Evolutionary conservation across 2,888 invertebrate genomes (phyloP).

Genomic region (Deilephila porcellus): DNA sequence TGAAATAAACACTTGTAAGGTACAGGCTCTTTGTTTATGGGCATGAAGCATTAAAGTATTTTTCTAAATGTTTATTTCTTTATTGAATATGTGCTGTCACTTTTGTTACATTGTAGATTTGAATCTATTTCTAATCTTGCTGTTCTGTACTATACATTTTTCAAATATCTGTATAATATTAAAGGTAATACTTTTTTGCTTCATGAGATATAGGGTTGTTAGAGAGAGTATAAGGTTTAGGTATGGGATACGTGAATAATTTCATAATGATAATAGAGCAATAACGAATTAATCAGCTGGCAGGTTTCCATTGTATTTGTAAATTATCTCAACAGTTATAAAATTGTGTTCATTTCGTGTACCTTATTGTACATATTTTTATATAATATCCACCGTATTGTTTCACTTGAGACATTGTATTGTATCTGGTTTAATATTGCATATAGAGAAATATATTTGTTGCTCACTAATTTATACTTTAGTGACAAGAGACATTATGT

Average conservation of each 20-base stretch:
- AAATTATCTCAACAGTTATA: conserved; percentile 43
- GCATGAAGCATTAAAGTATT: conserved; percentile 84
- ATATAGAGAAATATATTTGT: conserved; percentile 28
- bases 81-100: conserved; percentile 54
- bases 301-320: conserved; percentile 67
- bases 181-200: conserved; percentile 82
- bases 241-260: conserved; percentile 72
- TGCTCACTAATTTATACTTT: conserved; percentile 27
- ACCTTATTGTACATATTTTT: conserved; percentile 58
- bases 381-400: conserved; percentile 26
- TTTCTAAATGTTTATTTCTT: conserved; percentile 50
- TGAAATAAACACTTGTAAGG: conserved; percentile 69
- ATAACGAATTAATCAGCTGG: conserved; percentile 60
- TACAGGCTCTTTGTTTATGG: conserved; percentile 63
- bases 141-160: conserved; percentile 73
- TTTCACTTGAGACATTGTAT: conserved; percentile 30
- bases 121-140: conserved; percentile 76
- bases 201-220: conserved; percentile 81
- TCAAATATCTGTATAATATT: conserved; percentile 75
- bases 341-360: conserved; percentile 64
- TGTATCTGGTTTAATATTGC: conserved; percentile 27
- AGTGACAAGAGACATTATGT: conserved; percentile 25
- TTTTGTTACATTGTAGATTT: conserved; percentile 73
- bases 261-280: conserved; percentile 65
- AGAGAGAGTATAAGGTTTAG: conserved; percentile 76